Base-by-base conservation (phyloP, 2,113 vertebrate species). In the Embiotoca jacksoni region DNA sequence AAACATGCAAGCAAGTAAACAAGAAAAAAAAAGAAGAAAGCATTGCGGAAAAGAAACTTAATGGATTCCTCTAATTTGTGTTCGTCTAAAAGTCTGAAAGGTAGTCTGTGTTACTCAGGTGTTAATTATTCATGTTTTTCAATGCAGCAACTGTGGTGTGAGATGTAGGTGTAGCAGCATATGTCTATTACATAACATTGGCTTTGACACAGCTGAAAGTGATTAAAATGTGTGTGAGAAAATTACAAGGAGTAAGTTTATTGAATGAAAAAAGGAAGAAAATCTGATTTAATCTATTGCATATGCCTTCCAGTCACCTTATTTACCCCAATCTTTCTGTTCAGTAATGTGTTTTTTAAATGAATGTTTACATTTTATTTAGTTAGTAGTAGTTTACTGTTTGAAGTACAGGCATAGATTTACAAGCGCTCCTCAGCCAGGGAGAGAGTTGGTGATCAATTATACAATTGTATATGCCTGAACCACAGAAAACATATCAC, bases 1-100 rank as follows among this genome's bases (percentile, higher is more conserved):
- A 73, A 74, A 60, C 23, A 77, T 1, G 60, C 2, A n/a, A 35
- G n/a, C n/a, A 74, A 75, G 30, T 37, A 81, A 64, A 76, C 14
- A 63, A 79, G 7, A 16, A 53, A 16, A 53, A 52, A 8, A 16
- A 69, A 53, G 14, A 44, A 9, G 10, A 50, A 50, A 54, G 32
- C 1, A 11, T 44, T 44, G 41, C 10, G 3, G 4, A 44, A 32
- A 54, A 57, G 23, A 5, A 44, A 33, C 2, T 2, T 7, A 52
- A 52, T 15, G 6, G 15, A 52, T 52, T 52, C 15, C 3, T 52
- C 49, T 16, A 23, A 52, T 52, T 14, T n/a, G 6, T 52, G 49
- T 16, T n/a, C 7, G 33, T 70, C 6, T n/a, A 37, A n/a, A 33
- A 44, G 16, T 64, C 11, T 13, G 0, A 41, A 58, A 65, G 9